Conservation (phyloP, 1,140 invertebrate genomes). For the Rhizoglyphus robini region DNA sequence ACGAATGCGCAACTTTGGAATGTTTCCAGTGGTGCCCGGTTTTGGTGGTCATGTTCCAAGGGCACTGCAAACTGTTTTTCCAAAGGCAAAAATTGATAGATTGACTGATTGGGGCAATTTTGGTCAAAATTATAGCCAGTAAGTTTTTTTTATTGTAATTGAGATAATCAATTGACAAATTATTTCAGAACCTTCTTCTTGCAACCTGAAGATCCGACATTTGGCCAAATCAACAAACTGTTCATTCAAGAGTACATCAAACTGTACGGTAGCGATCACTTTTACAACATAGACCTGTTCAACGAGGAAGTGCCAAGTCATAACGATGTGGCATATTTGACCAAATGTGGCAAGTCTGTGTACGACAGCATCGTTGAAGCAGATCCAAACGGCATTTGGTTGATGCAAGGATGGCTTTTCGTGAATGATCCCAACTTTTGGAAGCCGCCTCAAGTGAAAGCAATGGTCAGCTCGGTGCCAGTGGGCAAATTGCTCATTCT, state of each 20-base stretch:
- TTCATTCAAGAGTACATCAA: slow-evolving; percentile 55
- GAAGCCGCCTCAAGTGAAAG: slow-evolving; percentile 48
- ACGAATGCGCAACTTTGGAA: slow-evolving; percentile 65
- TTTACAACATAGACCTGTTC: slow-evolving; percentile 81
- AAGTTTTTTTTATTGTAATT: slow-evolving; percentile 23
- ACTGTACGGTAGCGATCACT: slow-evolving; percentile 60
- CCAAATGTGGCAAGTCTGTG: slow-evolving; percentile 49
- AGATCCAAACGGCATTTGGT: slow-evolving; percentile 51
- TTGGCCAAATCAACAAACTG: slow-evolving; percentile 49
- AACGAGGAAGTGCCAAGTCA: slow-evolving; percentile 63
- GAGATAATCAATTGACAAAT: not conserved
- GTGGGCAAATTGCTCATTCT: slow-evolving; percentile 54
- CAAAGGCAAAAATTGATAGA: slow-evolving; percentile 49
- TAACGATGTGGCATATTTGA: slow-evolving; percentile 46
- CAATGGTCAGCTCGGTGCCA: slow-evolving; percentile 62
- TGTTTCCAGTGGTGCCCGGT: slow-evolving; percentile 65
- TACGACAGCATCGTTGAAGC: slow-evolving; percentile 50
- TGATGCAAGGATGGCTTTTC: slow-evolving; percentile 82
- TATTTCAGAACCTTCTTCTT: slow-evolving; percentile 43
- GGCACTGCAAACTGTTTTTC: slow-evolving; percentile 46
- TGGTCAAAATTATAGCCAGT: slow-evolving; percentile 56
- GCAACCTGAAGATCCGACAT: slow-evolving; percentile 61
- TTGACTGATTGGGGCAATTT: slow-evolving; percentile 60
- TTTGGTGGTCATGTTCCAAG: slow-evolving; percentile 77
- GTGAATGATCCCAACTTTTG: slow-evolving; percentile 49